Evolutionary conservation across 2,113 vertebrate genomes (phyloP).

Genomic region (Cygnus atratus): DNA sequence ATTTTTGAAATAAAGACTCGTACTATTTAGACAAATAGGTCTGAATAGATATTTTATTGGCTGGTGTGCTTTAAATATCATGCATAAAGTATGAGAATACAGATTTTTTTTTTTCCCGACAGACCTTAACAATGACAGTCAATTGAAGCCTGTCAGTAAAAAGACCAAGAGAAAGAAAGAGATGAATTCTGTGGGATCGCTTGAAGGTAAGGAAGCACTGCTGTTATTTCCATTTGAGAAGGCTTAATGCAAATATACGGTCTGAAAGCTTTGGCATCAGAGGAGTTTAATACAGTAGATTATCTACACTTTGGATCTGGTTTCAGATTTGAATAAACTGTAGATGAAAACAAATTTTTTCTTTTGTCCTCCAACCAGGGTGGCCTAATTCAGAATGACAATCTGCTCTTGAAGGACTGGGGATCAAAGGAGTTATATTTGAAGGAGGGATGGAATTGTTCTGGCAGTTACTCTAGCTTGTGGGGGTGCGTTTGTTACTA

Average conservation of each 20-base stretch:
- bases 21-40: background rate
- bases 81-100: background rate
- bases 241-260: background rate
- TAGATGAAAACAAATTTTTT: background rate
- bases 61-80: background rate
- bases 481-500: background rate
- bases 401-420: background rate
- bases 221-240: background rate
- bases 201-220: slow-evolving; percentile 67
- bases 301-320: background rate
- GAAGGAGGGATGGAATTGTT: background rate
- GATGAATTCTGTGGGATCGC: slow-evolving; percentile 68
- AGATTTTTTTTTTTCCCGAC: background rate
- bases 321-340: background rate
- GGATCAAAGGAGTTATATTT: background rate
- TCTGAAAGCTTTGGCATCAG: background rate
- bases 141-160: slow-evolving; percentile 34
- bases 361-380: background rate
- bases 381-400: background rate
- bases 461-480: background rate
- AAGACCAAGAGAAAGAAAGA: slow-evolving; percentile 82
- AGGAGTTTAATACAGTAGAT: background rate
- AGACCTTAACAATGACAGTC: slow-evolving; percentile 42
- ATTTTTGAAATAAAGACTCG: background rate
- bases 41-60: background rate